Conservation (phyloP, 2,888 invertebrate species). For the Epistrophella euchroma region DNA sequence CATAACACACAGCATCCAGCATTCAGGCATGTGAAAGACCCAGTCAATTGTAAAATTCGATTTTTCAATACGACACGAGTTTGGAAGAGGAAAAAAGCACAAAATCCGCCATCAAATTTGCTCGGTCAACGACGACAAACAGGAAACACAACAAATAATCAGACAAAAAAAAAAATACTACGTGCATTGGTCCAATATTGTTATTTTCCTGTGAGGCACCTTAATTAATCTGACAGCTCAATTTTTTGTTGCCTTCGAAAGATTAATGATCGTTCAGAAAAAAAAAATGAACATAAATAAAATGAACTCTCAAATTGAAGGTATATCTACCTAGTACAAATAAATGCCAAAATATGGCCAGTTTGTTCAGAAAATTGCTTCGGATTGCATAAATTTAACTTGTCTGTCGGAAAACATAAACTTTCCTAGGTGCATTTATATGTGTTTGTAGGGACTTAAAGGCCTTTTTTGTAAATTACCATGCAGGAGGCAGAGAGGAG, state of each 20-base stretch:
- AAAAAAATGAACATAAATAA: conserved; percentile 11
- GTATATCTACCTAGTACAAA: neutral
- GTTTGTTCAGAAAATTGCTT: conserved; percentile 30
- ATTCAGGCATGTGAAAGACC: conserved; percentile 40
- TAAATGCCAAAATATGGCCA: conserved; percentile 33
- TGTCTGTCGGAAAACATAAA: conserved; percentile 8
- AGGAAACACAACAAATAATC: conserved; percentile 5
- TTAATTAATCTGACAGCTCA: conserved; percentile 70
- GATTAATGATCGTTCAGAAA: conserved; percentile 45
- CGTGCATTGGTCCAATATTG: conserved; percentile 26
- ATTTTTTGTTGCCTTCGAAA: conserved; percentile 44
- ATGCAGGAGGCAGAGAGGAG: neutral
- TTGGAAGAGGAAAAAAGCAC: conserved; percentile 6
- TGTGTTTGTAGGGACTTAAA: neutral
- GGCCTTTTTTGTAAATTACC: conserved; percentile 5
- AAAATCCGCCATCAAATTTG: conserved; percentile 22
- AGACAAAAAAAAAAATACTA: neutral
- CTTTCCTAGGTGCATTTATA: neutral
- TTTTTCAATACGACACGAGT: conserved; percentile 49
- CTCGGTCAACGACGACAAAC: conserved; percentile 1
- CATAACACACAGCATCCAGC: neutral
- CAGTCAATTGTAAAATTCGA: conserved; percentile 67
- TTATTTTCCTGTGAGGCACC: conserved; percentile 39
- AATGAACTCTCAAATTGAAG: neutral
- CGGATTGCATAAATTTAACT: conserved; percentile 28